A percentile compares a stretch with the other conserved stretches of the same genome.
Conservation (phyloP, 2,797 vertebrate genomes). For the Gallinago stenura region DNA sequence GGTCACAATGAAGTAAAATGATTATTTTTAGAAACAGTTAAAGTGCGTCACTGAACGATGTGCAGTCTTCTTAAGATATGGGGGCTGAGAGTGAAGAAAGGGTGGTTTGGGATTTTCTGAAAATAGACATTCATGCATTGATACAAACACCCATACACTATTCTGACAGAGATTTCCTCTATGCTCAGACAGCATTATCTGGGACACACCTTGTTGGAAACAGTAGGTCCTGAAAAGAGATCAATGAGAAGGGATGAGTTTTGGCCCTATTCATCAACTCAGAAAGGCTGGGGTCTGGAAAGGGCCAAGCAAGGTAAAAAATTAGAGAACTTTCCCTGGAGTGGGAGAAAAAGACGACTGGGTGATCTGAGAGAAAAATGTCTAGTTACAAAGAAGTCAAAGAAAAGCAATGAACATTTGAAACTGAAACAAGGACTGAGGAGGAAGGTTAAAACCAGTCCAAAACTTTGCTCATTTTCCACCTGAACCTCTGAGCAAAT, state of each 20-base stretch:
- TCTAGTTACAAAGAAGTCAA: not conserved
- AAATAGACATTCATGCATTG: not conserved
- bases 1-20: not conserved
- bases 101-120: not conserved
- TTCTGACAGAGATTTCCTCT: not conserved
- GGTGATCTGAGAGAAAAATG: not conserved
- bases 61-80: not conserved
- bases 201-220: not conserved
- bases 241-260: not conserved
- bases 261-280: not conserved
- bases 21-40: not conserved
- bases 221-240: not conserved
- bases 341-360: not conserved
- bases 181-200: not conserved
- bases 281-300: not conserved
- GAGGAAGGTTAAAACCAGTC: not conserved
- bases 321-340: not conserved
- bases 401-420: not conserved
- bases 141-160: not conserved
- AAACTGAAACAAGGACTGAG: not conserved
- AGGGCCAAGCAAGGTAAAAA: not conserved
- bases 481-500: not conserved
- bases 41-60: not conserved
- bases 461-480: not conserved
- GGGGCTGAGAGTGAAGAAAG: not conserved